Conservation (phyloP, 2,797 vertebrate genomes). For the Acanthornis magna region DNA sequence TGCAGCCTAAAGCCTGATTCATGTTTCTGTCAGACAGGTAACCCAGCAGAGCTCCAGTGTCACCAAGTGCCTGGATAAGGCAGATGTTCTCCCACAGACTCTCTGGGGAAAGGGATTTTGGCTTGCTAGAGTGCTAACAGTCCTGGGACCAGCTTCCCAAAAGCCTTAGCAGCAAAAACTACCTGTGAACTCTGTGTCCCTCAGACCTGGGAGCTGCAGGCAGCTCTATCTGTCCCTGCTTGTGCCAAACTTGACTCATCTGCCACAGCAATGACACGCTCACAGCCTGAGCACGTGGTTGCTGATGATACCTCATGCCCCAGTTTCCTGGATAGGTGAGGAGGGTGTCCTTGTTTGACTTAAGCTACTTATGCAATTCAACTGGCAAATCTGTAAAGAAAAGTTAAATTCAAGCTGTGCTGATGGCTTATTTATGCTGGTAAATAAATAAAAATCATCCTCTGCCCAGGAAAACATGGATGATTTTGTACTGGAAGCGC, state of each 20-base stretch:
- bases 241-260: background rate
- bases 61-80: background rate
- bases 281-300: background rate
- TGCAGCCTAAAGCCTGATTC: background rate
- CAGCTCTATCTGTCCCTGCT: background rate
- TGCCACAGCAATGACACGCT: background rate
- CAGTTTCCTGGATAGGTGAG: background rate
- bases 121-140: background rate
- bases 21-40: background rate
- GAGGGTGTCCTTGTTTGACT: background rate
- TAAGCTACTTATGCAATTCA: background rate
- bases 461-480: background rate
- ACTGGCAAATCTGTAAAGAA: background rate
- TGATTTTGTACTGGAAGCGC: background rate
- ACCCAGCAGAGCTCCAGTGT: background rate
- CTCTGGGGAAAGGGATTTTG: background rate
- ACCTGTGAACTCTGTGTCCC: background rate
- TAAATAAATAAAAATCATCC: background rate
- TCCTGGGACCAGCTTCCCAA: background rate
- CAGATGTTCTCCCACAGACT: background rate
- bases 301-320: background rate
- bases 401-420: background rate
- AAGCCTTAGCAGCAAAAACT: background rate
- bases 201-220: background rate
- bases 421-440: background rate